Evolutionary conservation across 2,113 vertebrate species (phyloP).

Genomic region (Elanoides forficatus): DNA sequence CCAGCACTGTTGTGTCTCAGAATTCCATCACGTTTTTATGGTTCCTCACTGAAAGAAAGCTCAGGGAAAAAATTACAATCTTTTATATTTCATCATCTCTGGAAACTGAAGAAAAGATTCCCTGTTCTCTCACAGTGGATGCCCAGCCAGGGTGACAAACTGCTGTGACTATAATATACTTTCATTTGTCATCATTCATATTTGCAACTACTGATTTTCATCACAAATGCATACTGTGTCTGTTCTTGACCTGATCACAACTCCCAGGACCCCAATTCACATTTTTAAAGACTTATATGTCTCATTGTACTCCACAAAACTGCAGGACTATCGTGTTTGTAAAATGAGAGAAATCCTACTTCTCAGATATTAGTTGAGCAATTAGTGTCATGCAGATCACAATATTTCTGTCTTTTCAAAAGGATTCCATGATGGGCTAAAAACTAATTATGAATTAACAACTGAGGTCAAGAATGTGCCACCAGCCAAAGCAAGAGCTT

Average conservation of each 20-base stretch:
- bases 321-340: background rate
- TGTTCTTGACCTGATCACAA: background rate
- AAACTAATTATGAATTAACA: background rate
- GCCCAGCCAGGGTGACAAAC: background rate
- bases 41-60: background rate
- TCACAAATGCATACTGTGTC: background rate
- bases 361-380: background rate
- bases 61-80: background rate
- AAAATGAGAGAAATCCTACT: background rate
- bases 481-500: background rate
- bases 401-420: background rate
- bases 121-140: background rate
- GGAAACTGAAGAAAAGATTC: background rate
- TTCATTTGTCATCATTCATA: background rate
- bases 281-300: background rate
- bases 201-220: background rate
- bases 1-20: background rate
- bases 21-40: background rate
- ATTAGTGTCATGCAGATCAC: background rate
- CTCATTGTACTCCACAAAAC: background rate
- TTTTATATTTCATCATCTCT: background rate
- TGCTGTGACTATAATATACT: background rate
- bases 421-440: background rate
- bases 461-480: background rate
- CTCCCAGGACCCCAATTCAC: background rate